Evolutionary conservation across 1,140 invertebrate genomes (phyloP).

Genomic region (Diorhabda elongata): DNA sequence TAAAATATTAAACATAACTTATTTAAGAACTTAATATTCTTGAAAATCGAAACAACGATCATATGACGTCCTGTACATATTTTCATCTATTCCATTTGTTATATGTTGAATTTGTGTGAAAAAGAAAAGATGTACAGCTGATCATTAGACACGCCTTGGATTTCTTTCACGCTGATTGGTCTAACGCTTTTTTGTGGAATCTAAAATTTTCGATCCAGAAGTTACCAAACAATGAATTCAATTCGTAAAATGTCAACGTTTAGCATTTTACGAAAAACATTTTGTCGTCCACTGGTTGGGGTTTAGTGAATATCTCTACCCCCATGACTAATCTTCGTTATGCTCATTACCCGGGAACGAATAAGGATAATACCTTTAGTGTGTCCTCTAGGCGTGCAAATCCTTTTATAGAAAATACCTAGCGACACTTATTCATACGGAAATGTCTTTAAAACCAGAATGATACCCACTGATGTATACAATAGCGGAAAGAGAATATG

Average conservation of each 20-base stretch:
- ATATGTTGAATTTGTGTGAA: constrained; percentile 28
- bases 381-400: constrained; percentile 3
- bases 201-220: background rate
- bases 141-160: constrained; percentile 32
- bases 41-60: too few species aligned
- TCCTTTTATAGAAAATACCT: constrained; percentile 8
- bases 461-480: background rate
- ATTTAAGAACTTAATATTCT: too few species aligned
- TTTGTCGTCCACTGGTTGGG: background rate
- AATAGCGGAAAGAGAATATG: too few species aligned
- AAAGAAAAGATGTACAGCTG: constrained; percentile 25
- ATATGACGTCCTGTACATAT: too few species aligned
- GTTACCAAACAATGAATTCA: background rate
- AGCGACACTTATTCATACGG: background rate
- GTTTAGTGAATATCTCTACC: background rate
- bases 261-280: background rate
- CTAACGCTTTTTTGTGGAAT: constrained; percentile 28
- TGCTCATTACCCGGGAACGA: constrained; percentile 9
- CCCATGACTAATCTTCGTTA: constrained; percentile 12
- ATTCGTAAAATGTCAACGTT: background rate
- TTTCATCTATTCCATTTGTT: too few species aligned
- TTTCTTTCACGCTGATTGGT: constrained; percentile 36
- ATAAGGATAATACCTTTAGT: constrained; percentile 5
- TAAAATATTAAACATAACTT: too few species aligned
- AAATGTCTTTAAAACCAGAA: background rate